Evolutionary conservation across 2,888 invertebrate genomes (phyloP), one percentile per base, ranked within the genome.

Genomic region (Drosophila pegasa): DNA sequence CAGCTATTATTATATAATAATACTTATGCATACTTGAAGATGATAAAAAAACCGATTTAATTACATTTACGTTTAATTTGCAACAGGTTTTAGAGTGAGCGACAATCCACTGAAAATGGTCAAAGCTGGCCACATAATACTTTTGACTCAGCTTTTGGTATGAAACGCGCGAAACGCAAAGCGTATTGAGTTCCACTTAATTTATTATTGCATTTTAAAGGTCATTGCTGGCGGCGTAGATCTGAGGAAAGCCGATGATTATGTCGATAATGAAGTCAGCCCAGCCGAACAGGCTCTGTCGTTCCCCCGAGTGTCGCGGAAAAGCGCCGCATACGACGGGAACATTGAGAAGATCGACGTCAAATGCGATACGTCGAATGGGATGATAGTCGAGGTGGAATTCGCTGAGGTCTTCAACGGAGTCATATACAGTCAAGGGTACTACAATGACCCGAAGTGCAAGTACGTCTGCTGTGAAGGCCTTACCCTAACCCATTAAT

Each of bases 401-500:
- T 95, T 95, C 86, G 92, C 94, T 9, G 93, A 94, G 66, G 93
- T 94, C 0, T 95, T 94, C 80, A 94, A 94, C 79, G 95, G 95
- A 14, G 93, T 95, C 33, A 94, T 95, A 62, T 95, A 95, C 93
- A 95, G 95, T 88, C 95, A 95, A 88, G 95, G 95, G 14, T 93
- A 94, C 78, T 93, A 94, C 85, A 94, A 93, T 71, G 94, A 95
- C 89, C 94, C 94, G 14, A 94, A 94, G 77, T 95, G 95, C 94
- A 90, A 93, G 93, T 79, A 29, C 2, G 78, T n/a, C n/a, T n/a
- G n/a, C n/a, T n/a, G n/a, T n/a, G n/a, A n/a, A n/a, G n/a, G n/a
- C n/a, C n/a, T n/a, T n/a, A n/a, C n/a, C n/a, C n/a, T n/a, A n/a
- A n/a, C n/a, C n/a, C n/a, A 54, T 60, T 1, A 18, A 10, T 10